These are phyloP conservation scores for Hydropotes inermis DNA, from an alignment of 2,113 vertebrate species.

Conservation along the genomic window DNA sequence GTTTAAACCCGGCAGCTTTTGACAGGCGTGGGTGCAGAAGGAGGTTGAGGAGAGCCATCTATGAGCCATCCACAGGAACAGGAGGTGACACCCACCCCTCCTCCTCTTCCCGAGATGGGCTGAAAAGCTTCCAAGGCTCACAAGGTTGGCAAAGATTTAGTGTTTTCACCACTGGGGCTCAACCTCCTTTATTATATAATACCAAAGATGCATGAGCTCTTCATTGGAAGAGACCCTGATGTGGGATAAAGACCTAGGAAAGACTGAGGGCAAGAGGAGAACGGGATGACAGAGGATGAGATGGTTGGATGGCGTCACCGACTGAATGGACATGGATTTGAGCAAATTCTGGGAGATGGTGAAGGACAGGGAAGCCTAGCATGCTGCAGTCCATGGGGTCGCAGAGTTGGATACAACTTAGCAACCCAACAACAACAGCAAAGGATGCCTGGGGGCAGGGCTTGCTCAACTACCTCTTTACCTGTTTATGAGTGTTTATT, in stretches of 20 bases:
- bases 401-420: background rate
- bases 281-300: background rate
- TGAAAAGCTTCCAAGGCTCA: background rate
- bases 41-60: background rate
- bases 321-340: background rate
- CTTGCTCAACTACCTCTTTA: background rate
- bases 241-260: background rate
- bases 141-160: background rate
- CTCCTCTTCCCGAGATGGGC: background rate
- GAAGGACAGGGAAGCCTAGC: background rate
- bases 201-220: background rate
- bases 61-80: background rate
- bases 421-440: background rate
- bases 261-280: background rate
- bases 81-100: background rate
- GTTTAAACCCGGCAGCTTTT: background rate
- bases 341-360: background rate
- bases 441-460: background rate
- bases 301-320: background rate
- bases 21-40: background rate
- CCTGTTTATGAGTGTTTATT: background rate
- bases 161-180: background rate
- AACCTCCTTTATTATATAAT: background rate
- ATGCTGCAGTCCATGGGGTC: background rate
- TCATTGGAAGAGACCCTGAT: background rate